Conservation (phyloP, 2,888 invertebrate genomes). For the Aradus depressus region DNA sequence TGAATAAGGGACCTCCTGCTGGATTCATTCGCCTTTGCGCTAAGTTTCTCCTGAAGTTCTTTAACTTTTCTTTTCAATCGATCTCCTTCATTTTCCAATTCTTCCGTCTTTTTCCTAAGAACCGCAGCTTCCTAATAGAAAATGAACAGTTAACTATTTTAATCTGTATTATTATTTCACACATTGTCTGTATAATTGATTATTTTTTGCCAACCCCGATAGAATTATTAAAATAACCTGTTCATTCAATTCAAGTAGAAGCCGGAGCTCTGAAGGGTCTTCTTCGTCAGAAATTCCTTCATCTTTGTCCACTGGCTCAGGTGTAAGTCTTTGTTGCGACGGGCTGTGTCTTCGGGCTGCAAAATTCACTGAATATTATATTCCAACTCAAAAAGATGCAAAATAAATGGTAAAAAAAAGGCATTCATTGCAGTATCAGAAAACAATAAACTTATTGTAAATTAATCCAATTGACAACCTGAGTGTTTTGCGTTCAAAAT, state of each 20-base stretch:
- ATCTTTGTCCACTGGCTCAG: slow-evolving; percentile 58
- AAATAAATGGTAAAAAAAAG: no score
- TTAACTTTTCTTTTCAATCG: slow-evolving; percentile 60
- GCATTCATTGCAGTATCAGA: no score
- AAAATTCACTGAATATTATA: slow-evolving; percentile 8
- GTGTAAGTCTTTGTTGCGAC: slow-evolving; percentile 47
- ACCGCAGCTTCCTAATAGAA: slow-evolving; percentile 60
- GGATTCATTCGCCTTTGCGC: slow-evolving; percentile 34
- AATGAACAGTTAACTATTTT: slow-evolving; percentile 1
- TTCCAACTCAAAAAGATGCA: no score
- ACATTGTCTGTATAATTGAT: neutral
- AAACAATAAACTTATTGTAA: no score
- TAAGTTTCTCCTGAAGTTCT: slow-evolving; percentile 61
- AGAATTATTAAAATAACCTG: slow-evolving; percentile 42
- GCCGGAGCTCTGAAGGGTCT: slow-evolving; percentile 68
- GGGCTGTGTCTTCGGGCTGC: slow-evolving; percentile 56
- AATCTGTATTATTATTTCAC: neutral
- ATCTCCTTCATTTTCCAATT: slow-evolving; percentile 68
- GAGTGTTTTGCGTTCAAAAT: no score
- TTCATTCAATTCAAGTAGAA: slow-evolving; percentile 78
- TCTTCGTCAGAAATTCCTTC: slow-evolving; percentile 67
- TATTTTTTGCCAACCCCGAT: neutral
- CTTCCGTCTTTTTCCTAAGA: slow-evolving; percentile 70
- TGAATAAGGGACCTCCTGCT: slow-evolving; percentile 20
- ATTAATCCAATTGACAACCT: no score